Conservation (phyloP, 2,797 vertebrate species). For the Saguinus oedipus region DNA sequence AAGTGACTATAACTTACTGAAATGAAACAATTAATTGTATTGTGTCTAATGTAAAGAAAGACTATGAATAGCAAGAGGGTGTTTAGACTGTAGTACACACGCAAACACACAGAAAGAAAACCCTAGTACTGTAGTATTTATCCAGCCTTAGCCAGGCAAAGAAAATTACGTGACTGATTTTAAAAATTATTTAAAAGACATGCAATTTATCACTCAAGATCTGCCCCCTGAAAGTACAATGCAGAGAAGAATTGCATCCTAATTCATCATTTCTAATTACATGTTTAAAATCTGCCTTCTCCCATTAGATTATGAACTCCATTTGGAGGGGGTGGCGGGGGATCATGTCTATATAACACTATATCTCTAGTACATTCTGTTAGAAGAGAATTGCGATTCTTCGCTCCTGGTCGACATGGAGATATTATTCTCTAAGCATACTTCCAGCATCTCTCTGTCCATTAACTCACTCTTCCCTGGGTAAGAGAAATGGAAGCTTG, state of each 20-base stretch:
- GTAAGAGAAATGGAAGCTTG: not conserved
- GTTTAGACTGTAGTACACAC: not conserved
- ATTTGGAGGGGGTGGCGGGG: not conserved
- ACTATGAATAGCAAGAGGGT: not conserved
- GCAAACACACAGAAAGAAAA: not conserved
- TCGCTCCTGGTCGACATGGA: not conserved
- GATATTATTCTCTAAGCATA: not conserved
- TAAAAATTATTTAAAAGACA: not conserved
- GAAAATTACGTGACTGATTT: not conserved
- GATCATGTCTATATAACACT: not conserved
- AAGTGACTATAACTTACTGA: not conserved
- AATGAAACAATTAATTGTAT: not conserved
- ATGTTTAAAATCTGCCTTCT: not conserved
- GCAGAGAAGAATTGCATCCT: not conserved
- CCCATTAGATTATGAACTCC: not conserved
- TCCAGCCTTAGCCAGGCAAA: not conserved
- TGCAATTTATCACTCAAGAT: not conserved
- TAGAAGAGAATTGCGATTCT: not conserved
- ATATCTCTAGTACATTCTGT: not conserved
- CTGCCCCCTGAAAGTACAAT: not conserved
- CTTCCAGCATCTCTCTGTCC: not conserved
- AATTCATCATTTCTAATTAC: not conserved
- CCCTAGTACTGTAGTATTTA: not conserved
- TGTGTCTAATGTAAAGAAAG: not conserved
- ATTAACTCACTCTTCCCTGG: not conserved